Conservation (phyloP, 2,113 vertebrate species). For the Ascaphus truei region DNA sequence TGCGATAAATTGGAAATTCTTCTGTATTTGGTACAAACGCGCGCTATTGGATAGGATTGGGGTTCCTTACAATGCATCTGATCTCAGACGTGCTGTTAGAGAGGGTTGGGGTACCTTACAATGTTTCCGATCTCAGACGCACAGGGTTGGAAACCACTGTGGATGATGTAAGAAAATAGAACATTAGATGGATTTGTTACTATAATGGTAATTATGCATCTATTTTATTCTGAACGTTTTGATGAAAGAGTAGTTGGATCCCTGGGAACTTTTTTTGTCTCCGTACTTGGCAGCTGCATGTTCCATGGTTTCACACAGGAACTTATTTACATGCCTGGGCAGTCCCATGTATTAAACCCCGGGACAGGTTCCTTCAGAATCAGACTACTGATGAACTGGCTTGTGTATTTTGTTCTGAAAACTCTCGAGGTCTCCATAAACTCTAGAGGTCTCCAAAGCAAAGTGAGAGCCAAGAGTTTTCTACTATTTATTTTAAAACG, state of each 20-base stretch:
- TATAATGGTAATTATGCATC: too few relatives aligned
- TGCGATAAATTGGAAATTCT: too few relatives aligned
- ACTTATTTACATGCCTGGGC: background rate
- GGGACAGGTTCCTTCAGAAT: background rate
- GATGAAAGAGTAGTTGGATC: background rate
- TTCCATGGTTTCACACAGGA: slow-evolving; percentile 14
- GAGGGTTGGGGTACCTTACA: too few relatives aligned
- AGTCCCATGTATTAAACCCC: background rate
- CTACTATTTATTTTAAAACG: slow-evolving; percentile 1
- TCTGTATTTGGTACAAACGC: too few relatives aligned
- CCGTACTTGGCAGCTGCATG: background rate
- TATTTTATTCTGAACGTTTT: too few relatives aligned
- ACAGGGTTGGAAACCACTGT: too few relatives aligned
- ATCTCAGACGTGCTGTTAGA: too few relatives aligned
- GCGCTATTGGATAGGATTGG: too few relatives aligned
- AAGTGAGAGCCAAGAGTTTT: background rate
- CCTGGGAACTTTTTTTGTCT: slow-evolving; percentile 5
- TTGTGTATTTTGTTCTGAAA: background rate
- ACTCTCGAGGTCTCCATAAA: background rate
- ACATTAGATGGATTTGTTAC: too few relatives aligned
- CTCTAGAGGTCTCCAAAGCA: slow-evolving; percentile 7
- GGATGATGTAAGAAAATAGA: too few relatives aligned
- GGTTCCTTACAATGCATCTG: too few relatives aligned
- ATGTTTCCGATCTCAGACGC: too few relatives aligned
- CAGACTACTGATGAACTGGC: background rate